A percentile compares a stretch with the other conserved stretches of the same genome.
Conservation (phyloP, 2,797 vertebrate species). For the Phoeniculus purpureus region DNA sequence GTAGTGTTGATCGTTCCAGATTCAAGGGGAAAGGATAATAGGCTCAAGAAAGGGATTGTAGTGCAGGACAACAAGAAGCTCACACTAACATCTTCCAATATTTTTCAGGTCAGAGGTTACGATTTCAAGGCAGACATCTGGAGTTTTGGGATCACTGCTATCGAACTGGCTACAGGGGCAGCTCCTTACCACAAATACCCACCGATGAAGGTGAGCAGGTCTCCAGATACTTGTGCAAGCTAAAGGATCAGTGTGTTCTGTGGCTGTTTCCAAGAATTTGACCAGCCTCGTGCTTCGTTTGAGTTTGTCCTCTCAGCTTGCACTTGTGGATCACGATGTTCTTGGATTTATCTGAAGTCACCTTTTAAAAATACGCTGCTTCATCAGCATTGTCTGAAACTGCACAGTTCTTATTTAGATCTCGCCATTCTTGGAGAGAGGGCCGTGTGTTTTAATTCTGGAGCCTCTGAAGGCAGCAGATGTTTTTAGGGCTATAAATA, state of each 20-base stretch:
- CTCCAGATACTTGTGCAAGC: not conserved
- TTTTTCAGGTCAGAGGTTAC: constrained; percentile 89
- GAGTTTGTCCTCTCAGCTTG: not conserved
- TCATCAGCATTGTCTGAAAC: not conserved
- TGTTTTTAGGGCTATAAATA: not conserved
- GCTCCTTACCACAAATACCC: constrained; percentile 97
- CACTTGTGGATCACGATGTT: not conserved
- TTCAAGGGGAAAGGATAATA: fast-evolving
- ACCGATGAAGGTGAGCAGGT: constrained; percentile 89
- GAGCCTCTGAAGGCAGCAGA: not conserved
- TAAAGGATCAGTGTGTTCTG: not conserved
- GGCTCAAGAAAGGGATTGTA: not conserved
- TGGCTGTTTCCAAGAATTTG: not conserved
- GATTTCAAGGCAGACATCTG: constrained; percentile 98
- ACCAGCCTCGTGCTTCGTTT: not conserved
- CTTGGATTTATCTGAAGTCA: not conserved
- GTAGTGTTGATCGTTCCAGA: not conserved
- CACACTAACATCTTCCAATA: not conserved
- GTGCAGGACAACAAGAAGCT: not conserved
- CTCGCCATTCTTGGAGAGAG: not conserved
- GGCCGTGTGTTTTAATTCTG: not conserved
- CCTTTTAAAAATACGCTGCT: not conserved
- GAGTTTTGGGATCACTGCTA: constrained; percentile 97
- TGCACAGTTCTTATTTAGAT: not conserved
- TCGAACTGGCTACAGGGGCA: constrained; percentile 92